Evolutionary conservation across 1,140 invertebrate species (phyloP), one percentile per base, ranked within the genome.

Genomic region (Caenorhabditis remanei): DNA sequence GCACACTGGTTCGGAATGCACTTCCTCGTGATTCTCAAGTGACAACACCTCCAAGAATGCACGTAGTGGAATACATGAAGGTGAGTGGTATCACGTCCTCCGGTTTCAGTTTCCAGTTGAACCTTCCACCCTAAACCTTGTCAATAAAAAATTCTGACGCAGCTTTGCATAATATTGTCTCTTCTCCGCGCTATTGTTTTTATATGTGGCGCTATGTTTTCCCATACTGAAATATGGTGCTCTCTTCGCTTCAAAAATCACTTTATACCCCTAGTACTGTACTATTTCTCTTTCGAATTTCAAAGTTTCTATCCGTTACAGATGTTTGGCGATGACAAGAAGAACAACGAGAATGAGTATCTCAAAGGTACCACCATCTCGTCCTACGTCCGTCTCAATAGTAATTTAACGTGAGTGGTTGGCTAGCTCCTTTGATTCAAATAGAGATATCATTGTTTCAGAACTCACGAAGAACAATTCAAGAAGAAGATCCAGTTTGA

Each of bases 41-140:
- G n/a, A 61, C 85, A 71, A 58, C 84, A 63, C 88, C 89, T 55
- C 87, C 87, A 19, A 58, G 86, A 71, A 88, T 88, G 84, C 88
- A 89, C 32, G 89, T 89, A 41, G 85, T 89, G 0, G 86, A 89
- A 67, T 89, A 89, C 48, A 89, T 89, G 79, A 89, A 88, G 88
- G 87, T 88, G 63, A 58, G 21, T 41, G 11, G 48, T 46, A n/a
- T 11, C 8, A 21, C 13, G 1, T 14, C 40, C 4, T 41, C 13
- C 46, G 4, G 9, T 58, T 58, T 53, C 50, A 53, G 16, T 16
- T 16, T 53, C 4, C 50, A 53, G 14, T 14, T 58, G 19, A 19
- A 63, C 32, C n/a, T 32, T 63, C 24, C 24, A 63, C 8, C 9
- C 40, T 32, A 1, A 63, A 63, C 21, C 11, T 32, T 32, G 24